Percentiles rank a stretch among this genome's conserved stretches.
Conservation (phyloP, 1,140 invertebrate genomes). For the Dendroctonus ponderosae region DNA sequence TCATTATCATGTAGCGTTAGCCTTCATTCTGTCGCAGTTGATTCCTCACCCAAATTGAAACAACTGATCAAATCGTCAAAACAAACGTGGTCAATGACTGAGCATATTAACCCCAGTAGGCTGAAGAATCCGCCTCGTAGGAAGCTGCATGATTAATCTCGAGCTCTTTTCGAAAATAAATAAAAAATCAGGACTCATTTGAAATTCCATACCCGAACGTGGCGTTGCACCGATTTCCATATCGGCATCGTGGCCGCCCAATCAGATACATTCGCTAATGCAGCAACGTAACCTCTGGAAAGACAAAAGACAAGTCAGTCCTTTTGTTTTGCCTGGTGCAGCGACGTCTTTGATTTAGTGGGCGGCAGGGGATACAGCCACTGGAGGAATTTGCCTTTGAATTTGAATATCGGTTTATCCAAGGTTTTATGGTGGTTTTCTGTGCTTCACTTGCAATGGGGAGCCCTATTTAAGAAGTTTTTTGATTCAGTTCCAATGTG, state of each 20-base stretch:
- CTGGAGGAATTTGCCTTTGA: neutral
- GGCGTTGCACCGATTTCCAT: conserved; percentile 27
- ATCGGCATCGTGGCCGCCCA: conserved; percentile 23
- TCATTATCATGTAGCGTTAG: too few relatives aligned
- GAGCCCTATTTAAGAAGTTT: too few relatives aligned
- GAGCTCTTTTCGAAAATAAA: conserved; percentile 10
- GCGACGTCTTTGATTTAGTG: conserved; percentile 22
- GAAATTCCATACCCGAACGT: conserved; percentile 26
- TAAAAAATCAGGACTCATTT: conserved; percentile 28
- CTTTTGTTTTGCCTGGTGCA: conserved; percentile 17
- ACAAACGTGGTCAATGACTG: conserved; percentile 18
- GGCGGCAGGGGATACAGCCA: neutral
- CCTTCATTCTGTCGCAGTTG: neutral
- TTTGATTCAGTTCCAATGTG: too few relatives aligned
- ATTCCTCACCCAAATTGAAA: neutral
- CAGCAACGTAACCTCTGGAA: conserved; percentile 4
- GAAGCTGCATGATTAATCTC: conserved; percentile 32
- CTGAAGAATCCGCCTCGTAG: conserved; percentile 28
- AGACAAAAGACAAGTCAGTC: neutral
- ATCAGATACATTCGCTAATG: conserved; percentile 30
- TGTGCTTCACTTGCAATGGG: too few relatives aligned
- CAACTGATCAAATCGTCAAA: neutral
- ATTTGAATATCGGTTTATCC: too few relatives aligned
- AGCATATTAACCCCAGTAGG: conserved; percentile 27
- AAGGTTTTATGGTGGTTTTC: too few relatives aligned